A percentile compares a stretch with the other conserved stretches of the same genome.
phyloP scores from a whole-genome alignment of 1,140 invertebrate species.

The Zaprionus davidi region DNA sequence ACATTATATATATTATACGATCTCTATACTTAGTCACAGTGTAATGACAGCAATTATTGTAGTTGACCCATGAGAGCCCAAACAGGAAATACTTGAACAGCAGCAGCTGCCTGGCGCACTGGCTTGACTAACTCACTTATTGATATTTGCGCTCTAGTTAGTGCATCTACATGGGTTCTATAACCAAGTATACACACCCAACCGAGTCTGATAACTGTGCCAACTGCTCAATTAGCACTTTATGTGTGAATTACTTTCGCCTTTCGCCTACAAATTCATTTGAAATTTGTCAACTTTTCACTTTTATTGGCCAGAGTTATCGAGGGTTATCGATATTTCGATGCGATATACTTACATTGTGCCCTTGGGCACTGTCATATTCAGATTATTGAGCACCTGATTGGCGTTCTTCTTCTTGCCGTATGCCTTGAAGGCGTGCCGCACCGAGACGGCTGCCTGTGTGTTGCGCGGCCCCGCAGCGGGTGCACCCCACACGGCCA shows the following conservation, averaged over 20 bases:
- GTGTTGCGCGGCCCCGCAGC: constrained; percentile 76
- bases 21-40: not conserved
- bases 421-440: constrained; percentile 94
- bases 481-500: constrained; percentile 69
- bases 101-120: not conserved
- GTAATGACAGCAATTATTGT: constrained; percentile 14
- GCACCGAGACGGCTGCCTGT: constrained; percentile 92
- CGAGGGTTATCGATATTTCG: constrained; percentile 1
- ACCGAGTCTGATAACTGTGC: constrained; percentile 8
- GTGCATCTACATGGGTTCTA: not conserved
- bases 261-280: constrained; percentile 55
- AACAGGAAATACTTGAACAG: constrained; percentile 46
- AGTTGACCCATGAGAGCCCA: constrained; percentile 58
- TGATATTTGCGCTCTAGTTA: not conserved
- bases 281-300: constrained; percentile 71
- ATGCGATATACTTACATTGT: constrained; percentile 91
- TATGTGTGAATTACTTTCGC: constrained; percentile 72
- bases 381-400: constrained; percentile 93
- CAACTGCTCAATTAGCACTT: constrained; percentile 9
- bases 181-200: not conserved
- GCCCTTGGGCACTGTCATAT: constrained; percentile 95
- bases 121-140: not conserved
- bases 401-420: constrained; percentile 93
- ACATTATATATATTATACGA: constrained; percentile 4
- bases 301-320: constrained; percentile 53